Percentiles rank a stretch among this genome's conserved stretches.
These are phyloP conservation scores for Crocuta crocuta DNA, from an alignment of 2,113 vertebrate genomes.

Conservation along the genomic window DNA sequence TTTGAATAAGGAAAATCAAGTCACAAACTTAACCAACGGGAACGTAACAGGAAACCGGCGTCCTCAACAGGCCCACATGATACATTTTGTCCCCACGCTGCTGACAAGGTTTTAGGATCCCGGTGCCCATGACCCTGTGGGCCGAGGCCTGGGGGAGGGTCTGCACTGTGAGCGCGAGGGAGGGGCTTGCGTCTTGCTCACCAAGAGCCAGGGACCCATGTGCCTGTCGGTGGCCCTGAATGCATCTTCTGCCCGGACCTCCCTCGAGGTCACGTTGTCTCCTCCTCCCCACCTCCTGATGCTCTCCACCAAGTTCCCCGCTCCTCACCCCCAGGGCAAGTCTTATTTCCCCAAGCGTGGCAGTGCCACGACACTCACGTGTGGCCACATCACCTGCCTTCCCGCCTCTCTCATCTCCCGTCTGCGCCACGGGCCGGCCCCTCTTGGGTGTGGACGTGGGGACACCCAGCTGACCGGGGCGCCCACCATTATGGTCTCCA, in stretches of 20 bases:
- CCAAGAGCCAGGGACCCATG: background rate
- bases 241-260: background rate
- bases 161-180: background rate
- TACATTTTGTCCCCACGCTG: background rate
- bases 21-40: background rate
- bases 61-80: background rate
- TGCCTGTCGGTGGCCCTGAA: background rate
- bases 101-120: background rate
- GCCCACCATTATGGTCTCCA: background rate
- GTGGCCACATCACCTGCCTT: background rate
- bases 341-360: background rate
- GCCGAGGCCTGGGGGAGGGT: background rate
- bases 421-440: background rate
- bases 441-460: background rate
- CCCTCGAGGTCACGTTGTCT: background rate
- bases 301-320: background rate
- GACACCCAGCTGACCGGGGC: fast-evolving
- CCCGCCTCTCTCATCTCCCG: background rate
- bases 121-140: background rate
- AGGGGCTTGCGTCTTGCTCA: background rate
- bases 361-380: background rate
- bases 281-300: background rate
- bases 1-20: background rate
- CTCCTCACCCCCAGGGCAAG: background rate
- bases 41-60: background rate